Base-by-base conservation (phyloP, 92 coral and sea anemone species). In the Epizoanthus scotinus region DNA sequence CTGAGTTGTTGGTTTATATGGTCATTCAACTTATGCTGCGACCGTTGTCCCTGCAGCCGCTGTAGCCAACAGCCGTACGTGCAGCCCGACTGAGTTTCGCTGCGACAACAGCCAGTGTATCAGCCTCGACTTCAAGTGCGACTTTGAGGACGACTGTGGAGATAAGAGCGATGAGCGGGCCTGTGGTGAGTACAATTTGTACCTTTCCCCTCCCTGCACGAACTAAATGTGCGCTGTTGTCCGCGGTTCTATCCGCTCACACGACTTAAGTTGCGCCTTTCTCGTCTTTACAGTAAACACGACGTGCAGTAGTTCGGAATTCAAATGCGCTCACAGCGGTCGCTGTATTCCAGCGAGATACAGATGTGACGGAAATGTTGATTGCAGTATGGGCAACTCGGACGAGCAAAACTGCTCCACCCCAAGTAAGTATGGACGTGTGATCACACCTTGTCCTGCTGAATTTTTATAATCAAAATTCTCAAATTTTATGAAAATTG, bases 351-450 rank as follows among this genome's bases (percentile, higher is more conserved):
- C 93, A 22, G 87, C 62, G 22, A 90, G 90, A 12, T 88, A 53
- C 82, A 81, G 72, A 67, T 92, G 97, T 79, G 90, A 92, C 63
- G 86, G 88, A 21, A 81, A 71, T 2, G 27, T 14, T n/a, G 97
- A 92, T 63, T 92, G 97, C 67, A 47, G 52, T 14, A 59, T 66
- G 42, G 97, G 89, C 73, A 73, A 77, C 8, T 89, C 97, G 17
- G 97, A 92, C 84, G 97, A 92, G 67, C 82, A 79, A 20, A 82
- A 90, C 29, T 92, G 97, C 59, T 85, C 87, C 70, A 85, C 79
- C 68, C 1, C 64, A 12, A 5, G 85, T 81, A 60, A 81, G 85
- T 81, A 2, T 68, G 1, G 2, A 1, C 15, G 12, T 47, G 40
- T 47, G 40, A 34, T 44, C 12, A 47, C 52, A 47, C 52, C 15